These are phyloP conservation scores for Rhopalosiphum maidis DNA, from an alignment of 1,140 invertebrate species.

Conservation along the genomic window DNA sequence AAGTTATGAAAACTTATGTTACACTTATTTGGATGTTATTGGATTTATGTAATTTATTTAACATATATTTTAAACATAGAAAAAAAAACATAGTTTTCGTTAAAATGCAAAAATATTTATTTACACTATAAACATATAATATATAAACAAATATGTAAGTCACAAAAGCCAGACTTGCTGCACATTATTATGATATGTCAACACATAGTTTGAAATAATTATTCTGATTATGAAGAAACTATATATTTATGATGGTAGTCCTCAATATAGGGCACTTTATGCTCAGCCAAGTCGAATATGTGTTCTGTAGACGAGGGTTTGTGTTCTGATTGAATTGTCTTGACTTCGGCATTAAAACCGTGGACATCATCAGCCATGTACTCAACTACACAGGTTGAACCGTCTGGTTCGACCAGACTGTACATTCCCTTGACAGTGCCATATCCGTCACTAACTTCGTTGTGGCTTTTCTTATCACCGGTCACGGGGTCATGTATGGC, in stretches of 20 bases:
- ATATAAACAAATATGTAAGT: background rate
- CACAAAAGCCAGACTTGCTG: background rate
- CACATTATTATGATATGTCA: background rate
- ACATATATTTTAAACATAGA: background rate
- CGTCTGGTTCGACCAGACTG: conserved; percentile 25
- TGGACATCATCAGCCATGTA: conserved; percentile 61
- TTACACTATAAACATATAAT: background rate
- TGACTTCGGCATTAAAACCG: conserved; percentile 54
- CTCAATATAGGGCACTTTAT: background rate
- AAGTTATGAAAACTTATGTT: background rate
- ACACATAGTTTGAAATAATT: background rate
- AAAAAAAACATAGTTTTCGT: background rate
- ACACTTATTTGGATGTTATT: background rate
- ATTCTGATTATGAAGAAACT: background rate
- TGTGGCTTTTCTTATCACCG: conserved; percentile 70
- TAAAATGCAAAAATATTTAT: background rate
- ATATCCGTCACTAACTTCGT: conserved; percentile 68
- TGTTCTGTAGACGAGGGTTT: background rate
- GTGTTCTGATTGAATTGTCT: conserved; percentile 47
- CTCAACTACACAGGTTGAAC: conserved; percentile 16
- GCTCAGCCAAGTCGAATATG: background rate
- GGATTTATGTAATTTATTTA: background rate
- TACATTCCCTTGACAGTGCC: conserved; percentile 61
- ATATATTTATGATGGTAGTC: background rate
- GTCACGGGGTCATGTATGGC: conserved; percentile 67